Evolutionary conservation across 2,797 vertebrate species (phyloP).

Genomic region (Ctenochaetus hawaiiensis): DNA sequence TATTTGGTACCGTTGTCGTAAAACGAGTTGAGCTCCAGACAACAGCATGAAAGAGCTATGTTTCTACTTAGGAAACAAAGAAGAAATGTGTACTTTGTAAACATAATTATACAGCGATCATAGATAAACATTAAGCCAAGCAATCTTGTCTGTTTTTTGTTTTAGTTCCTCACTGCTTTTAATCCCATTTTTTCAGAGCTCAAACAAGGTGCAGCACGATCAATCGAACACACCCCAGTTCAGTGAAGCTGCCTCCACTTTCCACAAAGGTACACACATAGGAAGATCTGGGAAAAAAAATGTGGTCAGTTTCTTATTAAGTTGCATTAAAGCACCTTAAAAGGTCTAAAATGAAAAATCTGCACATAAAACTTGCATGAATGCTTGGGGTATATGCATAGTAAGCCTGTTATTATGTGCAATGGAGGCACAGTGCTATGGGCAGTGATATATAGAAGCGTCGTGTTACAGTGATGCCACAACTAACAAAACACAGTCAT

Average conservation of each 20-base stretch:
- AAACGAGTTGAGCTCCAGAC: conserved; percentile 29
- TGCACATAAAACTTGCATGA: not conserved
- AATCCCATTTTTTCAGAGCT: conserved; percentile 40
- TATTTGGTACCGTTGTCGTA: conserved; percentile 24
- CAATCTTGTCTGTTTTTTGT: not conserved
- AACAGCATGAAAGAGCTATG: not conserved
- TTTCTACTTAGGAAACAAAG: conserved; percentile 15
- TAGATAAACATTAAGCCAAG: not conserved
- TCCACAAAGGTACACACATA: conserved; percentile 6
- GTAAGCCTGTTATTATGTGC: not conserved
- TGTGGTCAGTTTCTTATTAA: not conserved
- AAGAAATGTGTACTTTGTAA: conserved; percentile 10
- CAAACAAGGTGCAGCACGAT: conserved; percentile 68
- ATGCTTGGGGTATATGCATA: not conserved
- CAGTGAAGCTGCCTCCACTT: conserved; percentile 32
- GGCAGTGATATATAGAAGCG: not conserved
- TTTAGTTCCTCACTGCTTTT: conserved; percentile 19
- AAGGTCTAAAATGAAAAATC: conserved; percentile 3
- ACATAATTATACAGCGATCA: conserved; percentile 42
- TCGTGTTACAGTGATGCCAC: conserved; percentile 3
- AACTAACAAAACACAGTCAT: not conserved
- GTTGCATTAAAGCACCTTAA: conserved; percentile 18
- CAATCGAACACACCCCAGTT: conserved; percentile 30
- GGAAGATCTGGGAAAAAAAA: not conserved
- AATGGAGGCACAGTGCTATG: not conserved